Conservation (phyloP, 2,113 vertebrate genomes). For the Dissostichus mawsoni region DNA sequence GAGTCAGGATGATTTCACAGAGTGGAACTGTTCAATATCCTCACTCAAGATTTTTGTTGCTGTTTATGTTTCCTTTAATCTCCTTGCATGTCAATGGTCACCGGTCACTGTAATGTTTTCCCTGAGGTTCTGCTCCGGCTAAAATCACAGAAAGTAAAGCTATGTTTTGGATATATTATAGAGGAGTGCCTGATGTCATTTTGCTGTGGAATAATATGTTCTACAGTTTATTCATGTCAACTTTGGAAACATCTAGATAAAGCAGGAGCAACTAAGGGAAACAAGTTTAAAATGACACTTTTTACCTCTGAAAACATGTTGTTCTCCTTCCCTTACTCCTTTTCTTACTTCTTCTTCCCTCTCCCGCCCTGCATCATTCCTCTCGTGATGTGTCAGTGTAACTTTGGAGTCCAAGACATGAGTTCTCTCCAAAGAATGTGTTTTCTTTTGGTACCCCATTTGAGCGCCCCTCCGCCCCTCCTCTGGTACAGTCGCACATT, state of each 20-base stretch:
- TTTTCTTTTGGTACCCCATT: conserved; percentile 63
- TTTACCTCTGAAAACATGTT: conserved; percentile 30
- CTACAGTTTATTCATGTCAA: conserved; percentile 17
- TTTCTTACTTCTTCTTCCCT: conserved; percentile 37
- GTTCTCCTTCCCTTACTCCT: conserved; percentile 31
- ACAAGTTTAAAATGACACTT: conserved; percentile 7
- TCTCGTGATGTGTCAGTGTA: conserved; percentile 77
- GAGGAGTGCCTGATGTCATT: conserved; percentile 59
- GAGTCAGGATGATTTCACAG: conserved; percentile 70
- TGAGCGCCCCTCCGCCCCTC: conserved; percentile 66
- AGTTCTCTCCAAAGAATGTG: conserved; percentile 86
- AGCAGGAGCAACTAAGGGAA: conserved; percentile 10
- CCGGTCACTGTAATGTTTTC: conserved; percentile 61
- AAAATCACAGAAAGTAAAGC: conserved; percentile 49
- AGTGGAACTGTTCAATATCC: conserved; percentile 79
- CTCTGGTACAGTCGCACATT: conserved; percentile 64
- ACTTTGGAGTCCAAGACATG: conserved; percentile 84
- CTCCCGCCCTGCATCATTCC: conserved; percentile 76
- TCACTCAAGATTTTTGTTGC: conserved; percentile 45
- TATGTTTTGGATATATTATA: conserved; percentile 42
- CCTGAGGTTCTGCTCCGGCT: conserved; percentile 45
- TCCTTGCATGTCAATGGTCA: conserved; percentile 50
- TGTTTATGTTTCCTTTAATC: conserved; percentile 74
- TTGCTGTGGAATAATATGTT: conserved; percentile 36
- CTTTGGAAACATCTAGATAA: conserved; percentile 48